A percentile compares a stretch with the other conserved stretches of the same genome.
These are phyloP conservation scores for Azorinus chamasolen DNA, from an alignment of 2,888 invertebrate species.

Conservation along the genomic window DNA sequence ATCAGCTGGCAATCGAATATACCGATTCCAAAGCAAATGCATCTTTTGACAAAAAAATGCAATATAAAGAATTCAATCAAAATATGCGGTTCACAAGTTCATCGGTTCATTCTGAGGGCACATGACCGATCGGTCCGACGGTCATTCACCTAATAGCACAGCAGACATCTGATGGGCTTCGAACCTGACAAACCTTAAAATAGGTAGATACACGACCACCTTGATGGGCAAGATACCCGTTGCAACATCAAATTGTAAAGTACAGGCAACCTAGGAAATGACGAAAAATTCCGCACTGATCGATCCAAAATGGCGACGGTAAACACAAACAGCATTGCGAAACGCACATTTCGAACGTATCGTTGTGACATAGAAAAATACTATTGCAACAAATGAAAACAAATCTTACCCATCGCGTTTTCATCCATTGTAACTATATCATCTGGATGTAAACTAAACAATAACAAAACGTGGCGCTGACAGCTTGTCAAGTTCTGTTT, in stretches of 20 bases:
- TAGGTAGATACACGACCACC: neutral
- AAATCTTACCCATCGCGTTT: slow-evolving; percentile 57
- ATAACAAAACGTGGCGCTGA: slow-evolving; percentile 30
- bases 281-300: slow-evolving; percentile 24
- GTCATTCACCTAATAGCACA: slow-evolving; percentile 16
- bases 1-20: too few species aligned
- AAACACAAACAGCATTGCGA: slow-evolving; percentile 1
- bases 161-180: too few species aligned
- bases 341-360: neutral
- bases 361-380: neutral
- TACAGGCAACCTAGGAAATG: slow-evolving; percentile 10
- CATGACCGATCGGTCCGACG: neutral
- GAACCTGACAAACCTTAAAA: too few species aligned
- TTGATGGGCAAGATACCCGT: too few species aligned
- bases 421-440: slow-evolving; percentile 50
- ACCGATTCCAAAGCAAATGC: too few species aligned
- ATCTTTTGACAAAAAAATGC: too few species aligned
- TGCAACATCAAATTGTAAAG: too few species aligned
- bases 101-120: slow-evolving; percentile 54
- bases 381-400: neutral
- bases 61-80: too few species aligned
- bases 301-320: slow-evolving; percentile 54
- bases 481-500: slow-evolving; percentile 8
- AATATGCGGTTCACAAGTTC: slow-evolving; percentile 56
- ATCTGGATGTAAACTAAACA: slow-evolving; percentile 27